Evolutionary conservation across 2,888 invertebrate genomes (phyloP), one percentile per base, ranked within the genome.

Genomic region (Drosophila stalkeri): DNA sequence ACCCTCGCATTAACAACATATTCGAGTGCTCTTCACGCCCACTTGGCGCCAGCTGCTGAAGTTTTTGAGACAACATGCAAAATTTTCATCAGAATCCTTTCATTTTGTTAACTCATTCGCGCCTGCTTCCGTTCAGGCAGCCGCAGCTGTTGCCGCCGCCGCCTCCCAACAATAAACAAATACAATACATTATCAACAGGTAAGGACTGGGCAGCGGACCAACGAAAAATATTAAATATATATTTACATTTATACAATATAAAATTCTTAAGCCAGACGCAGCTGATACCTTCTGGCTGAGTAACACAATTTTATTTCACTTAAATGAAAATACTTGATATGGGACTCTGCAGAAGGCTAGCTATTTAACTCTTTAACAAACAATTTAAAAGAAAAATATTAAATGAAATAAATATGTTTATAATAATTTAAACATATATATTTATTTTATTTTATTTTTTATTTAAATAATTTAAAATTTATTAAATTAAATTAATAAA

Each of bases 81-180:
- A 75, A 57, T 35, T 74, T 69, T 51, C 55, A 33, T 18, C 37
- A 33, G 54, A 56, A 63, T 35, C 51, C 64, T 70, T 67, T 72
- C 46, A 52, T 70, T 72, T 69, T 78, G 75, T 71, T 69, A 82
- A 79, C 80, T 72, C 75, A 67, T 68, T 72, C 75, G 76, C 72
- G 79, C 65, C 69, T 68, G 62, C 5, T 68, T 75, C 70, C 77
- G 76, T 62, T 67, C 23, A 14, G 55, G 41, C 33, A 46, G 59
- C 33, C 55, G 39, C 80, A 82, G 80, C 82, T 80, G 80, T 68
- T 80, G 69, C 72, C 14, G 49, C n/a, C 39, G 37, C 37, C 37
- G 11, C 35, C 35, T 11, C 12, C 35, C 14, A 14, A 16, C 2
- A 16, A 54, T 39, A 54, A 23, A 23, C 54, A 46, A 68, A 76